Conservation (phyloP, 2,888 invertebrate genomes). For the Syritta pipiens region DNA sequence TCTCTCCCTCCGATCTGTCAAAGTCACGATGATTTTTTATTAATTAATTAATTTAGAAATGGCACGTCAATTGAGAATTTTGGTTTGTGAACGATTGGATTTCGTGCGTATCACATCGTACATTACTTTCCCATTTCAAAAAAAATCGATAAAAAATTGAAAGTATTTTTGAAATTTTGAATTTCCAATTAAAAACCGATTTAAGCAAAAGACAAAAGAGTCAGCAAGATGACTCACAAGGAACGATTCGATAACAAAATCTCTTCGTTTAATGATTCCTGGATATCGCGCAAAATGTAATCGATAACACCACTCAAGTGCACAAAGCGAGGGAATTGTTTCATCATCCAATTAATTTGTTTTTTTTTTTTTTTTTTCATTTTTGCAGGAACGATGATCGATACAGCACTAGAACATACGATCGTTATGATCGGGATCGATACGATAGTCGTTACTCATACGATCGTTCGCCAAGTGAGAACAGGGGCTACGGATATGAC, state of each 20-base stretch:
- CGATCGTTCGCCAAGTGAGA: slow-evolving; percentile 71
- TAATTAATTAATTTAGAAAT: background rate
- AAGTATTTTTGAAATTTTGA: slow-evolving; percentile 5
- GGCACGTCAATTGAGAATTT: slow-evolving; percentile 19
- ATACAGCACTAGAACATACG: slow-evolving; percentile 72
- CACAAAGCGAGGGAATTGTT: no score
- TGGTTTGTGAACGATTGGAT: slow-evolving; percentile 28
- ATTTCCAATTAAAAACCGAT: background rate
- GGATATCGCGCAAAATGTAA: slow-evolving; percentile 39
- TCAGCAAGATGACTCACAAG: slow-evolving; percentile 6
- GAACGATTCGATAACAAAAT: slow-evolving; percentile 10
- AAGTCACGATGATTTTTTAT: background rate
- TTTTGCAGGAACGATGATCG: slow-evolving; percentile 73
- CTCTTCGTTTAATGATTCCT: slow-evolving; percentile 13
- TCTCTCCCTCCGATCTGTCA: background rate
- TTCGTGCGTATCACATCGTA: slow-evolving; percentile 20
- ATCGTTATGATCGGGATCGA: slow-evolving; percentile 73
- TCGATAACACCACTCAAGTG: no score
- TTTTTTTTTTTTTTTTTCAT: background rate
- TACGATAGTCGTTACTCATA: slow-evolving; percentile 70
- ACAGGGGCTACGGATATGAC: slow-evolving; percentile 76
- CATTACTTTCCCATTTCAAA: background rate
- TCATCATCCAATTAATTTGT: no score
- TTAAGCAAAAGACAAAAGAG: background rate
- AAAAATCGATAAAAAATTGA: background rate